Evolutionary conservation across 1,140 invertebrate species (phyloP), one percentile per base, ranked within the genome.

Genomic region (Cryptotermes secundus): DNA sequence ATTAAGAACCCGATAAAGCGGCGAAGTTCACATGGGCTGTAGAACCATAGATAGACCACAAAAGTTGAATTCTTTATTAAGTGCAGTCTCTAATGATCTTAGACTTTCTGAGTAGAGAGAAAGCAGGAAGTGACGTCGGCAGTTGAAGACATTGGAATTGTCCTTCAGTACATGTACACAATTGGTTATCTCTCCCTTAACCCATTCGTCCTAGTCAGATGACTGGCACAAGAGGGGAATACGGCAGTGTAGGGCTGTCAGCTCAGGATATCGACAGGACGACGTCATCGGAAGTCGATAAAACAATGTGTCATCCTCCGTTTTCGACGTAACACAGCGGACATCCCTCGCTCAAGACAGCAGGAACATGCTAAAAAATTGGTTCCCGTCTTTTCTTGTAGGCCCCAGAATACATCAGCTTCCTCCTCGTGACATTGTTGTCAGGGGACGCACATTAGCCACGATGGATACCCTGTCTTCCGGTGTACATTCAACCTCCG

Each of bases 271-370:
- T 72, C 59, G 59, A 72, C 59, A 72, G 59, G 59, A 31, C 59
- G 59, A 72, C 59, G 59, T 72, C 59, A 72, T 72, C 59, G 59
- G 59, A 72, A 72, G 59, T 31, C 59, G 59, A 72, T 72, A 72
- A 72, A 72, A 72, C 59, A 72, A 72, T 72, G 59, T 72, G 59
- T 72, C 59, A 72, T 72, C 59, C n/a, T 72, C 6, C 59, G 59
- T 16, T 31, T 72, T 72, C 59, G 26, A 65, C 31, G 59, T 72
- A 72, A 72, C 59, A 72, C 26, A 42, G 59, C 59, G 59, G 59
- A 72, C 59, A 31, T 72, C 59, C 59, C n/a, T 72, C 59, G 59
- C 59, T 72, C 59, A 72, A 72, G 59, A 72, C 31, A 72, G 26
- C 26, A 72, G 59, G 26, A 72, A 31, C 45, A 49, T 49, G 45